Evolutionary conservation across 2,888 invertebrate genomes (phyloP).

Genomic region (Chrysolina americana): DNA sequence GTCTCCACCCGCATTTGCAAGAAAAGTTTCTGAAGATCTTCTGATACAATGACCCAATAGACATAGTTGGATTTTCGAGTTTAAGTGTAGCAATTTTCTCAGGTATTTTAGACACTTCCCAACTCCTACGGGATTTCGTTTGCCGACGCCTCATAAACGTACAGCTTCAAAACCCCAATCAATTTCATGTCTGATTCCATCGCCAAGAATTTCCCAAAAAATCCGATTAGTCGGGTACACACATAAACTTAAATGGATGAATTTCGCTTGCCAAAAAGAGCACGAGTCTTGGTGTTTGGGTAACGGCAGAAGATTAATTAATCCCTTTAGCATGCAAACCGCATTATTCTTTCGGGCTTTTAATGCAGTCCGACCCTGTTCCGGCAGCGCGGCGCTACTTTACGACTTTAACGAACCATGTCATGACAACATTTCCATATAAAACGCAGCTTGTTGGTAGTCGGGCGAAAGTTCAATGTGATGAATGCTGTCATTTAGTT

Average conservation of each 20-base stretch:
- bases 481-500: constrained; percentile 63
- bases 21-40: no score
- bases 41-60: no score
- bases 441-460: constrained; percentile 53
- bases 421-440: constrained; percentile 64
- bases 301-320: constrained; percentile 67
- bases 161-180: background rate
- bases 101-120: no score
- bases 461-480: constrained; percentile 62
- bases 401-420: constrained; percentile 69
- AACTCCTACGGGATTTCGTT: no score
- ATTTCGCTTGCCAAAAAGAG: constrained; percentile 50
- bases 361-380: constrained; percentile 66
- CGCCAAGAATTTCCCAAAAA: background rate
- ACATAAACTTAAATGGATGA: constrained; percentile 46
- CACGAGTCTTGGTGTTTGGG: constrained; percentile 61
- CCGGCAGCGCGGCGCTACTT: constrained; percentile 65
- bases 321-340: constrained; percentile 67
- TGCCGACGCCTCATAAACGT: background rate
- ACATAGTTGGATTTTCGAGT: no score
- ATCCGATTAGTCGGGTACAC: background rate
- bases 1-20: no score
- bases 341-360: constrained; percentile 67
- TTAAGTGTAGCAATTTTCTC: no score
- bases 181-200: no score